Evolutionary conservation across 1,140 invertebrate species (phyloP).

Genomic region (Pseudomyrmex pallidus): DNA sequence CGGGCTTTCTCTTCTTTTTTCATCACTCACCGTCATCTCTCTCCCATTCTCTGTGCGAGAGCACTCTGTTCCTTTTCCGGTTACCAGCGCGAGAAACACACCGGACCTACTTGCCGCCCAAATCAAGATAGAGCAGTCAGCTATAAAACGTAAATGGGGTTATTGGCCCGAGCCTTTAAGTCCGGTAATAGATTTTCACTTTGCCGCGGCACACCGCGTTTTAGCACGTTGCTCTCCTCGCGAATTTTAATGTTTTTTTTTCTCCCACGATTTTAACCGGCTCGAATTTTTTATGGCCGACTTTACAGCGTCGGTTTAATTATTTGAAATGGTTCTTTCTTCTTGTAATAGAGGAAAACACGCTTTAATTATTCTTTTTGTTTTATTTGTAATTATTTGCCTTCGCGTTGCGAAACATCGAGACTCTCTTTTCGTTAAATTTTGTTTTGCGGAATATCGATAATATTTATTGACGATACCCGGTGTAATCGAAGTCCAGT

Average conservation of each 20-base stretch:
- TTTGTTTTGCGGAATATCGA: conserved; percentile 9
- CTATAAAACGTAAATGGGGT: conserved; percentile 55
- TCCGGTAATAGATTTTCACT: conserved; percentile 51
- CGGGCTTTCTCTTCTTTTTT: conserved; percentile 30
- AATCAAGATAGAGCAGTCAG: conserved; percentile 57
- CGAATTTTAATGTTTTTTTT: neutral
- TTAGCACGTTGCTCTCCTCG: conserved; percentile 14
- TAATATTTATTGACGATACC: neutral
- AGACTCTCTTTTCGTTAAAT: neutral
- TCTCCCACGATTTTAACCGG: neutral
- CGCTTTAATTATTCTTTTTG: neutral
- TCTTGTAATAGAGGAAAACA: neutral
- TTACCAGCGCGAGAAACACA: conserved; percentile 52
- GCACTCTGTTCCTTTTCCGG: conserved; percentile 47
- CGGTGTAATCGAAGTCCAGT: neutral
- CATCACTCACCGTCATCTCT: neutral
- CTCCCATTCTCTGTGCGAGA: neutral
- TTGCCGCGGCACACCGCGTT: conserved; percentile 22
- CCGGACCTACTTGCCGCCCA: conserved; percentile 49
- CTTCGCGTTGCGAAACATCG: neutral
- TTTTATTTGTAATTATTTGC: conserved; percentile 1
- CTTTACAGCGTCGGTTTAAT: conserved; percentile 5
- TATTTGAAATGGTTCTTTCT: neutral
- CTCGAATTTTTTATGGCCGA: conserved; percentile 30
- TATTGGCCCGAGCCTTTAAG: conserved; percentile 53